Conservation (phyloP, 2,113 vertebrate species). For the Bombycilla garrulus region DNA sequence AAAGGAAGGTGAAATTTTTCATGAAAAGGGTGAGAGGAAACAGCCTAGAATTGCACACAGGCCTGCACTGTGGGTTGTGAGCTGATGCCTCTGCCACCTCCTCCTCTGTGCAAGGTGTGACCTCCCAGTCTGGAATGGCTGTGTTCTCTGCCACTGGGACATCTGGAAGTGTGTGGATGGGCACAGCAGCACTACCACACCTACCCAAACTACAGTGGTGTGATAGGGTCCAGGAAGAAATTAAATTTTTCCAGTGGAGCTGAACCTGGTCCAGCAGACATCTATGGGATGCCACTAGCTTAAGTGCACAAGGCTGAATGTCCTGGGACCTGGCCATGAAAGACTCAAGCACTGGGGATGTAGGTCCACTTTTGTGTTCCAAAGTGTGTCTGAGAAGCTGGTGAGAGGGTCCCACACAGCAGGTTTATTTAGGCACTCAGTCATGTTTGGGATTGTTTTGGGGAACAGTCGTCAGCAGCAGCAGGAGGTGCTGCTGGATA, state of each 20-base stretch:
- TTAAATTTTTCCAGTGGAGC: fast-evolving
- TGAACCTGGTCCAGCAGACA: background rate
- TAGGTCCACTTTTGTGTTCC: background rate
- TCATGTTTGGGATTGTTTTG: background rate
- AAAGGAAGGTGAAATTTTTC: background rate
- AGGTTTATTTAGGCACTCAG: background rate
- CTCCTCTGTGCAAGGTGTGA: background rate
- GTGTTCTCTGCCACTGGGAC: fast-evolving
- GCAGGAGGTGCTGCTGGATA: background rate
- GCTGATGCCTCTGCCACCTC: background rate
- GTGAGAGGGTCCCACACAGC: background rate
- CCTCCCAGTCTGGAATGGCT: background rate
- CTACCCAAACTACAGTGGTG: background rate
- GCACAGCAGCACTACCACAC: background rate
- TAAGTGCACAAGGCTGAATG: background rate
- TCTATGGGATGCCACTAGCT: too few relatives aligned
- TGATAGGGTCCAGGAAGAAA: background rate
- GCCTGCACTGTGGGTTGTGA: background rate
- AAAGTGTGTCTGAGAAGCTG: fast-evolving
- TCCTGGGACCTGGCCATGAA: background rate
- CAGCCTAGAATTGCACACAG: background rate
- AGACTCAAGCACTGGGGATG: background rate
- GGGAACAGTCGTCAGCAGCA: background rate
- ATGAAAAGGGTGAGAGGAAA: background rate
- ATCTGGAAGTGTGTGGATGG: background rate